Evolutionary conservation across 2,888 invertebrate genomes (phyloP).

Genomic region (Phyto melanocephala): DNA sequence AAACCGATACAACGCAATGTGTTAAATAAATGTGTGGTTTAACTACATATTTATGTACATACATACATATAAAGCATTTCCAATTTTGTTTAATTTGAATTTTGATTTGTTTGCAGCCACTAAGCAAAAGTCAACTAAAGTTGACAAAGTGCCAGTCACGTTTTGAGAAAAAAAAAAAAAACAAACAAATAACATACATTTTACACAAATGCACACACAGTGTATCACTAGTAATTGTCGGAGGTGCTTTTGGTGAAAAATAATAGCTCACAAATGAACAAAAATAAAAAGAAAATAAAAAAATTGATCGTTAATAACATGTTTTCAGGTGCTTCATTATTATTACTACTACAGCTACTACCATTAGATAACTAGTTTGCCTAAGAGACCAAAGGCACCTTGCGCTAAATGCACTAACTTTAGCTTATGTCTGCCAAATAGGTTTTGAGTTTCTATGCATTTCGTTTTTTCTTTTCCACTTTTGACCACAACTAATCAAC

Average conservation of each 20-base stretch:
- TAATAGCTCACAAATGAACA: neutral
- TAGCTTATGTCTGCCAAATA: conserved; percentile 52
- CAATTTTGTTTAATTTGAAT: conserved; percentile 60
- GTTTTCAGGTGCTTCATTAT: conserved; percentile 57
- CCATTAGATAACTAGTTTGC: conserved; percentile 62
- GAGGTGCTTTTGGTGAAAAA: conserved; percentile 4
- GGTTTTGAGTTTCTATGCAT: conserved; percentile 50
- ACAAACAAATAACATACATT: no score
- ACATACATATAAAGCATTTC: conserved; percentile 27
- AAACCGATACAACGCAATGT: neutral
- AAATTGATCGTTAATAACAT: conserved; percentile 45
- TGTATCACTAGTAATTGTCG: neutral
- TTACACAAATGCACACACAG: no score
- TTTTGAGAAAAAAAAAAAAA: conserved; percentile 42
- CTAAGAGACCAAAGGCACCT: conserved; percentile 43
- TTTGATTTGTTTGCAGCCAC: conserved; percentile 51
- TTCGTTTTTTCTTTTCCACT: neutral
- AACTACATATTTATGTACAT: neutral
- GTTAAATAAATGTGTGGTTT: conserved; percentile 4
- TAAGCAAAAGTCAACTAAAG: conserved; percentile 35
- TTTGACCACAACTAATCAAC: conserved; percentile 43
- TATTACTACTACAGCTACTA: conserved; percentile 5
- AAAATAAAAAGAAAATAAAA: neutral
- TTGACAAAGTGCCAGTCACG: conserved; percentile 63
- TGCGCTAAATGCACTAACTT: conserved; percentile 7